Conservation (phyloP, 1,140 invertebrate genomes). For the Drosophila orena region DNA sequence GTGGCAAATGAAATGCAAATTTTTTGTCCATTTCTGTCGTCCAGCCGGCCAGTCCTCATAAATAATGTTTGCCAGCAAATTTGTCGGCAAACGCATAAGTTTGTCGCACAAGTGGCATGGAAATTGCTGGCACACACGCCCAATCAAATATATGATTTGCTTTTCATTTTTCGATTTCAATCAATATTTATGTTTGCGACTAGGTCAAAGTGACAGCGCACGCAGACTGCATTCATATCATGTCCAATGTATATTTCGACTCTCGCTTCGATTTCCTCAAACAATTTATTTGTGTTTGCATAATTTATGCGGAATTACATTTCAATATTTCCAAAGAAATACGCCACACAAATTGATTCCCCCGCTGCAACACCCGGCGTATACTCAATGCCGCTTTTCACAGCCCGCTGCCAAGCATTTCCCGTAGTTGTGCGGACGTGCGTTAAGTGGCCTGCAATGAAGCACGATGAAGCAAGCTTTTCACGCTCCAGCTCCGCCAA, state of each 20-base stretch:
- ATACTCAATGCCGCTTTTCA: conserved; percentile 46
- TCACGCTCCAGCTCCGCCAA: conserved; percentile 49
- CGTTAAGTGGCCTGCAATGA: conserved; percentile 66
- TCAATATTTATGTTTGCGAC: conserved; percentile 57
- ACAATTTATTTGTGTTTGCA: conserved; percentile 52
- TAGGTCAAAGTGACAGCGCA: conserved; percentile 27
- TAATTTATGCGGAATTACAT: conserved; percentile 52
- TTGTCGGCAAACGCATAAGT: conserved; percentile 19
- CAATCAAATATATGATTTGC: conserved; percentile 59
- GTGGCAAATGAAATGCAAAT: conserved; percentile 69
- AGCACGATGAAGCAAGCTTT: conserved; percentile 47
- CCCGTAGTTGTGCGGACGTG: conserved; percentile 64
- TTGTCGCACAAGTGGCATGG: conserved; percentile 44
- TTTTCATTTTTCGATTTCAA: conserved; percentile 49
- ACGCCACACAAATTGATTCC: conserved; percentile 42
- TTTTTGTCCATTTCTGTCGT: conserved; percentile 21
- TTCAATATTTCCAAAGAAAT: conserved; percentile 39
- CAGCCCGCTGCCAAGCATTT: conserved; percentile 11
- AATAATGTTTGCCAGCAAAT: conserved; percentile 55
- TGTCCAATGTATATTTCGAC: conserved; percentile 24
- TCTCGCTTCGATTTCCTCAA: conserved; percentile 30
- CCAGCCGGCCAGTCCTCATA: conserved; percentile 50
- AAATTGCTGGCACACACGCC: conserved; percentile 23
- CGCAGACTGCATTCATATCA: conserved; percentile 11
- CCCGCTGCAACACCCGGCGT: conserved; percentile 29